Evolutionary conservation across 2,113 vertebrate species (phyloP).

Genomic region (Pionites leucogaster): DNA sequence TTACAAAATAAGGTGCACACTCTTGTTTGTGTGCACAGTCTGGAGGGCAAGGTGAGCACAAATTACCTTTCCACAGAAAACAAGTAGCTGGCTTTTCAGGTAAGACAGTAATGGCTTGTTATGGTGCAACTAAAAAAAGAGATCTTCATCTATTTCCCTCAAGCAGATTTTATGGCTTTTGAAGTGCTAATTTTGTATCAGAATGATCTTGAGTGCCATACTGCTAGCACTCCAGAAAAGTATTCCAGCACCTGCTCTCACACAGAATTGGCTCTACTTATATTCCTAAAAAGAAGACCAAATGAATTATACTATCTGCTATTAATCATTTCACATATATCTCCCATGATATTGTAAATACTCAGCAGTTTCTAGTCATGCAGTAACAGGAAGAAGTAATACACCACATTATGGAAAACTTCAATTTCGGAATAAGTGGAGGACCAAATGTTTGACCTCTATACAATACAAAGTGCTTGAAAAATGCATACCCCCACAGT

Average conservation of each 20-base stretch:
- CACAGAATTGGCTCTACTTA: conserved; percentile 20
- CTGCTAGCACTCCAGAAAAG: conserved; percentile 23
- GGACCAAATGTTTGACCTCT: background rate
- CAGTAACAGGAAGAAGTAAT: background rate
- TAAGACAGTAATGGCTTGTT: background rate
- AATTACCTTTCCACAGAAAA: background rate
- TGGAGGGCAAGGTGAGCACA: background rate
- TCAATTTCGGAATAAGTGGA: background rate
- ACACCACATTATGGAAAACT: background rate
- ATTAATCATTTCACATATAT: conserved; percentile 7
- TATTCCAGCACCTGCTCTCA: conserved; percentile 19
- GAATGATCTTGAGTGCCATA: conserved; percentile 15
- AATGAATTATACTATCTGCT: conserved; percentile 6
- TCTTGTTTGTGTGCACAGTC: background rate
- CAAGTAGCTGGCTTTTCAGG: background rate
- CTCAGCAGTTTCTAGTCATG: conserved; percentile 1
- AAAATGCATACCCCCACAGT: background rate
- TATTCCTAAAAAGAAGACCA: conserved; percentile 18
- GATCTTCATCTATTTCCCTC: background rate
- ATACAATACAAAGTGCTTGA: background rate
- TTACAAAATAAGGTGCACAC: background rate
- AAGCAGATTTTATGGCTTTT: background rate
- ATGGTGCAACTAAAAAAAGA: background rate
- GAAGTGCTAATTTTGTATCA: conserved; percentile 18
- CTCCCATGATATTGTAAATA: background rate